Base-by-base conservation (phyloP, 2,797 vertebrate genomes). In the Mus caroli region DNA sequence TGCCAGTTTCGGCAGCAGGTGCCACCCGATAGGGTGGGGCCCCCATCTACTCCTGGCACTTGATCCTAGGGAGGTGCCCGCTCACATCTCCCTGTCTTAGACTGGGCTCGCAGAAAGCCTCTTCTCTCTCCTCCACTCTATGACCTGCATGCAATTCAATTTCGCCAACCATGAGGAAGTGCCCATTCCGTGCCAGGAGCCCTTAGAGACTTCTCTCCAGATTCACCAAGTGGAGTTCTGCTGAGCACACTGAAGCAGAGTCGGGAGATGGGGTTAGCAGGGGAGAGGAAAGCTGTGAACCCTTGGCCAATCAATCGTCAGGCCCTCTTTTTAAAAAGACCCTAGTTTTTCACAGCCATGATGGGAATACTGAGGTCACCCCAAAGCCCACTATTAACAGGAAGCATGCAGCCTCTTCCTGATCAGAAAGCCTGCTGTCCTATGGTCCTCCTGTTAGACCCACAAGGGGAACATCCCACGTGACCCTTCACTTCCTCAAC, bases 1-100 rank as follows among this genome's bases (percentile, higher is more conserved):
- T 95, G 94, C 95, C 96, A 96, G 85, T 82, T 90, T 97, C 54
- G 20, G 34, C 78, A 87, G 84, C 20, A 75, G 83, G 69, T 84
- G 14, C 43, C 5, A 4, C 69, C 91, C 26, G 0, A 40, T 34
- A 83, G 95, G 95, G 94, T 22, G 78, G 93, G 73, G 84, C n/a
- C 77, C 87, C 82, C 40, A 75, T 60, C 1, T 1, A n/a, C 86
- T 90, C 46, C 67, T 87, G 71, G 92, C 62, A 77, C 69, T 73
- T 43, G 83, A 56, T 79, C 34, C 37, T 3, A 78, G 34, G 96
- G 90, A 40, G 92, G 86, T 78, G 69, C 75, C 95, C 92, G 90
- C 94, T 92, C 71, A 84, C 83, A 58, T 77, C 64, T 96, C 71
- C 91, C 60, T 50, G 46, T 78, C 60, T 75, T 52, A 12, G n/a